Percentiles rank a stretch among this genome's conserved stretches.
phyloP scores from a whole-genome alignment of 2,888 invertebrate genomes.

The Andricus curvator region DNA sequence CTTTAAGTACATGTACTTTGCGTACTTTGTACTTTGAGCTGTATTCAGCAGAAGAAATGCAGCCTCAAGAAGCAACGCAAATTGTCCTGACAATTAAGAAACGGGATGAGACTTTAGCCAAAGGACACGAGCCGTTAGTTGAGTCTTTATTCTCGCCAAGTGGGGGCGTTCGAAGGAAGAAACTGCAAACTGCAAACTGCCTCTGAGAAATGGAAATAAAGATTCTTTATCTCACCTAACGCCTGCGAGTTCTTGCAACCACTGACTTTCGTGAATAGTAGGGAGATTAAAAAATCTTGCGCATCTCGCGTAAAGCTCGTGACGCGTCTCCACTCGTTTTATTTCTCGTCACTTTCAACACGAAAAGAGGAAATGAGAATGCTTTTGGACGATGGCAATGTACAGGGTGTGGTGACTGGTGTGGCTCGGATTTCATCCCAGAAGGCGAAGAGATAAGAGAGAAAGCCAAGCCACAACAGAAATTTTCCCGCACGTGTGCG shows the following conservation, averaged over 20 bases:
- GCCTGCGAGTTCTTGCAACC: constrained; percentile 27
- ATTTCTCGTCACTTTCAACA: constrained; percentile 44
- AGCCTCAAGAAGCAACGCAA: constrained; percentile 43
- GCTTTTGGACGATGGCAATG: constrained; percentile 21
- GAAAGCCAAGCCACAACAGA: constrained; percentile 30
- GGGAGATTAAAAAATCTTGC: constrained; percentile 9
- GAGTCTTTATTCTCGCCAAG: constrained; percentile 45
- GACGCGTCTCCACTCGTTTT: constrained; percentile 56
- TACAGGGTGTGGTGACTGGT: constrained; percentile 30
- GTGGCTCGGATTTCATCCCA: constrained; percentile 13
- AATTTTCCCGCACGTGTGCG: constrained; percentile 13
- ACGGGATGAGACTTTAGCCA: constrained; percentile 31
- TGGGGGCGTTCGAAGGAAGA: constrained; percentile 55
- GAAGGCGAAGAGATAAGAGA: constrained; percentile 34
- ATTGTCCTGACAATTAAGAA: constrained; percentile 58
- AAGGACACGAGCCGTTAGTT: constrained; percentile 27
- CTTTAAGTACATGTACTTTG: background rate
- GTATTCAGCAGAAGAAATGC: background rate
- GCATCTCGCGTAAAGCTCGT: constrained; percentile 43
- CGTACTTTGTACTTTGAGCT: background rate
- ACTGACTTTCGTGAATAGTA: constrained; percentile 31
- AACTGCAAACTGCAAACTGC: constrained; percentile 55
- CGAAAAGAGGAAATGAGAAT: constrained; percentile 51
- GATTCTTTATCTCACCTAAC: constrained; percentile 59
- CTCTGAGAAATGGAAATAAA: constrained; percentile 63